phyloP scores from a whole-genome alignment of 1,140 invertebrate genomes.

The Thereuonema tuberculata region DNA sequence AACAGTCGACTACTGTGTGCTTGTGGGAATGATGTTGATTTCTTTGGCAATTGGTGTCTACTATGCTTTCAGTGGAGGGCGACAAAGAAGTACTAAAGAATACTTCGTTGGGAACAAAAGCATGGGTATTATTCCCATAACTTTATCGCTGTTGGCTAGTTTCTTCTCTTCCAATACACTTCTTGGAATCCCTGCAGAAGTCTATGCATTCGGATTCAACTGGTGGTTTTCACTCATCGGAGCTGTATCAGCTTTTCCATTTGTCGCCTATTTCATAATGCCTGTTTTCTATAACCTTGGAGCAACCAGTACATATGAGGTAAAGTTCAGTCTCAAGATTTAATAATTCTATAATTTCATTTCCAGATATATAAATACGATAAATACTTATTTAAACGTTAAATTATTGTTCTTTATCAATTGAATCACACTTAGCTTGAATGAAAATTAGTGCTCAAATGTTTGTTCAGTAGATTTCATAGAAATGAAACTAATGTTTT shows the following conservation, averaged over 20 bases:
- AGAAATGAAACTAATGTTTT: too few relatives aligned
- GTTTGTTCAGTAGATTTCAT: too few relatives aligned
- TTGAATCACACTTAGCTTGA: too few relatives aligned
- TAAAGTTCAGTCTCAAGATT: slow-evolving; percentile 26
- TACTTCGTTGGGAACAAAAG: slow-evolving; percentile 64
- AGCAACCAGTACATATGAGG: slow-evolving; percentile 77
- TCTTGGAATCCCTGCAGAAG: slow-evolving; percentile 74
- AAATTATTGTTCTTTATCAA: too few relatives aligned
- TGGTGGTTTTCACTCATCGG: slow-evolving; percentile 64
- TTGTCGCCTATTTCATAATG: slow-evolving; percentile 67
- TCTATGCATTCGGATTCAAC: slow-evolving; percentile 61
- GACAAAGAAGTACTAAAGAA: slow-evolving; percentile 72
- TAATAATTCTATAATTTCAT: not conserved
- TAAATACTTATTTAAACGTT: too few relatives aligned
- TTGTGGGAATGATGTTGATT: not conserved
- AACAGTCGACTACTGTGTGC: not conserved
- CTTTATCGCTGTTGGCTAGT: slow-evolving; percentile 75
- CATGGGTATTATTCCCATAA: slow-evolving; percentile 61
- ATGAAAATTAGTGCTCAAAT: too few relatives aligned
- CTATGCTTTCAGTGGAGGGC: too few relatives aligned
- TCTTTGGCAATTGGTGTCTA: too few relatives aligned
- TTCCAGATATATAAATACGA: too few relatives aligned
- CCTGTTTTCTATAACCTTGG: slow-evolving; percentile 78
- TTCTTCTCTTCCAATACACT: slow-evolving; percentile 90
- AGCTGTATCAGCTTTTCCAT: slow-evolving; percentile 58